These are phyloP conservation scores for Ditylenchus dipsaci DNA, from an alignment of 1,140 invertebrate species.

Conservation along the genomic window DNA sequence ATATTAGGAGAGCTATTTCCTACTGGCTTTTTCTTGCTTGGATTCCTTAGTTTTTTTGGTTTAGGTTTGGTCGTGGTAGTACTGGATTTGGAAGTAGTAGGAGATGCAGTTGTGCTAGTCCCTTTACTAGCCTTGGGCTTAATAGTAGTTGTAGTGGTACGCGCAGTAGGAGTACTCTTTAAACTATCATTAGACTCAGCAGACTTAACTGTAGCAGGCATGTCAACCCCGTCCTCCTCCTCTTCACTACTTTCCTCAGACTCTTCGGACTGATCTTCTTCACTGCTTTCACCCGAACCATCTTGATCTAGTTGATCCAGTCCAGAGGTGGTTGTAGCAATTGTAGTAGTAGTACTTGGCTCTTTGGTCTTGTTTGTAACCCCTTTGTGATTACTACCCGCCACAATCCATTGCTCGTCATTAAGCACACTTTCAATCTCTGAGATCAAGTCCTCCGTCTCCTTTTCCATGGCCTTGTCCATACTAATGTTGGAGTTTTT, in stretches of 20 bases:
- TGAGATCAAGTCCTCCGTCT: constrained; percentile 22
- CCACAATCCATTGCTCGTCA: constrained; percentile 11
- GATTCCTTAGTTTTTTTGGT: constrained; percentile 12
- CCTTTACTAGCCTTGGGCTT: too few relatives aligned
- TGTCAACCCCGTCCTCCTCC: too few relatives aligned
- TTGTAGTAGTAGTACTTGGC: neutral
- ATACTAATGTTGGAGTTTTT: neutral
- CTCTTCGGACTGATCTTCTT: constrained; percentile 19
- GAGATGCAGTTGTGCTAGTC: too few relatives aligned
- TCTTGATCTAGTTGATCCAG: neutral
- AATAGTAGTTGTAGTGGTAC: too few relatives aligned
- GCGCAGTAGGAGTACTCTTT: neutral
- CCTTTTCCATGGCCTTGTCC: constrained; percentile 5
- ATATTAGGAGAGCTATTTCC: too few relatives aligned
- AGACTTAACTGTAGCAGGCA: neutral
- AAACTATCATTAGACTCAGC: neutral
- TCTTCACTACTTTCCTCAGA: constrained; percentile 9
- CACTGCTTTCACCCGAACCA: neutral
- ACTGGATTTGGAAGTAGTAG: neutral
- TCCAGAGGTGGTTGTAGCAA: neutral
- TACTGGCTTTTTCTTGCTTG: constrained; percentile 5
- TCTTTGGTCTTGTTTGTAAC: neutral
- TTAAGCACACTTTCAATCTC: constrained; percentile 30
- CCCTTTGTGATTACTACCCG: too few relatives aligned
- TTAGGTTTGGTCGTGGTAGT: neutral